Evolutionary conservation across 2,888 invertebrate species (phyloP).

Genomic region (Cordylochernes scorpioides): DNA sequence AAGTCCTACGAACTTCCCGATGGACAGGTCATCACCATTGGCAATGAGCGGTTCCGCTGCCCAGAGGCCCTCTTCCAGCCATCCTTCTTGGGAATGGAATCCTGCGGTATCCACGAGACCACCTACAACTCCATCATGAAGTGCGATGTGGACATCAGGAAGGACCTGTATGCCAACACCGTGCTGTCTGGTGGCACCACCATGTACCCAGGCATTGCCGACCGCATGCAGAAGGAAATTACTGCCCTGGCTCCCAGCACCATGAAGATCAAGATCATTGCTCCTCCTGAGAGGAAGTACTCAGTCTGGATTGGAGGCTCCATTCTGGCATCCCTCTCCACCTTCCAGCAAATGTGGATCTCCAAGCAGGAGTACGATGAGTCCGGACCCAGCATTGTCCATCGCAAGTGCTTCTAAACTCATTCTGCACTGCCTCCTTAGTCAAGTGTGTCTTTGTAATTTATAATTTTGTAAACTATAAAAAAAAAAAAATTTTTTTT

Average conservation of each 20-base stretch:
- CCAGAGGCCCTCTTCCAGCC: conserved; percentile 73
- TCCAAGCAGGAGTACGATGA: conserved; percentile 70
- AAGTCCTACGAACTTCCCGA: conserved; percentile 76
- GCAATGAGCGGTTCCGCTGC: conserved; percentile 61
- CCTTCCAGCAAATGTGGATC: conserved; percentile 80
- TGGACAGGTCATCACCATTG: conserved; percentile 62
- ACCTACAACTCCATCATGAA: conserved; percentile 84
- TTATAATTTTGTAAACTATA: too few relatives aligned
- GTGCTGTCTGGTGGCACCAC: conserved; percentile 74
- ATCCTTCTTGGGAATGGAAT: conserved; percentile 58
- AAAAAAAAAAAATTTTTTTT: too few relatives aligned
- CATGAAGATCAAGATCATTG: conserved; percentile 84
- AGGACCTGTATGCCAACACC: conserved; percentile 45
- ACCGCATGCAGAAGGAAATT: conserved; percentile 35
- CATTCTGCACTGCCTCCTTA: too few relatives aligned
- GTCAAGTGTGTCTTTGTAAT: too few relatives aligned
- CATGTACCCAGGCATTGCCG: conserved; percentile 77
- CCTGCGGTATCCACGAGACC: conserved; percentile 64
- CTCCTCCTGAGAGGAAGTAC: conserved; percentile 67
- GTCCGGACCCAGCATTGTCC: conserved; percentile 35
- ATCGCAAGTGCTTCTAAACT: conserved; percentile 27
- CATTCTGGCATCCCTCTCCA: conserved; percentile 60
- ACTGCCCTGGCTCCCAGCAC: conserved; percentile 65
- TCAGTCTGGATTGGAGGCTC: conserved; percentile 77
- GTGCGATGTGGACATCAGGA: conserved; percentile 69